Evolutionary conservation across 2,797 vertebrate species (phyloP), one percentile per base, ranked within the genome.

Genomic region (Cheirogaleus major): DNA sequence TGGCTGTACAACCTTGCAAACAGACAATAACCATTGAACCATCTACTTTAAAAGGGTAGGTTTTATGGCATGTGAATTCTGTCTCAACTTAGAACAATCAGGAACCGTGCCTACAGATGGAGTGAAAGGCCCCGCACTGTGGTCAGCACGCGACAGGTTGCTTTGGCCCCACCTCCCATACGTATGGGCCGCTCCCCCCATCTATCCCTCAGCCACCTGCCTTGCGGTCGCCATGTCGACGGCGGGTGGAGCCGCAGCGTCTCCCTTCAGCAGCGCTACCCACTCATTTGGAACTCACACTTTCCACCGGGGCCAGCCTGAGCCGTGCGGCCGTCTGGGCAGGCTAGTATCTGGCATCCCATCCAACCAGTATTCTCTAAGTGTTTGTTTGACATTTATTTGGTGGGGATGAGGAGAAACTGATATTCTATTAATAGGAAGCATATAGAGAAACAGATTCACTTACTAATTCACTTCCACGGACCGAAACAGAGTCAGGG

Each of bases 381-480:
- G 96, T 83, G 96, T 97, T 91, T 83, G 96, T 96, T 87, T 97
- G 96, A 96, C 93, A 81, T 97, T 97, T 95, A 84, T 94, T 91
- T 84, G 41, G 94, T 59, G 80, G 89, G 87, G 55, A 61, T 70
- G 86, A 95, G 94, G 85, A 76, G 78, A 92, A 59, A 84, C 96
- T 52, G 86, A 87, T 89, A 48, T 2, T 89, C 95, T 95, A 48
- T 96, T 94, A 91, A 84, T 95, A 94, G 96, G 95, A 70, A 52
- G 55, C 0, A 0, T 67, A 38, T n/a, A 45, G 78, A 93, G 94
- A 93, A 93, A 86, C 82, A 87, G 95, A 96, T 96, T 63, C 52
- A 17, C 78, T 85, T 70, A 50, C 78, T n/a, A 20, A 61, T 78
- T 92, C 84, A 52, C 38, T 63, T 95, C 85, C 50, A 23, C 52